Base-by-base conservation (phyloP, 2,797 vertebrate species). In the Alauda arvensis region DNA sequence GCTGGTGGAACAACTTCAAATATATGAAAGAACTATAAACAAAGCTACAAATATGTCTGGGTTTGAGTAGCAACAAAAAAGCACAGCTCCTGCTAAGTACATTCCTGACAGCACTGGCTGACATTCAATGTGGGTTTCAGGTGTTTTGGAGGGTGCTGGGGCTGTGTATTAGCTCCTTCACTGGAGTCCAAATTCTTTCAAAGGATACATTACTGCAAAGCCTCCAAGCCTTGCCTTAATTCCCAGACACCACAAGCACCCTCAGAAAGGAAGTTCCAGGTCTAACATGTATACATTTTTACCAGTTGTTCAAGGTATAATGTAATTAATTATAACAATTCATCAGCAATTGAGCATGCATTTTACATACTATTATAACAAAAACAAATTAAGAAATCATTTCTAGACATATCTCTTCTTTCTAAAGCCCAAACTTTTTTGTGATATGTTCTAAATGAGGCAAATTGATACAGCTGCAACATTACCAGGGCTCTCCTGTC, bases 241-340 rank as follows among this genome's bases (percentile, higher is more conserved):
- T 66, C 14, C 46, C 18, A 31, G 16, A 70, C 24, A 80, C 51
- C 40, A 69, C 4, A 74, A n/a, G 18, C 33, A 89, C 37, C 9
- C n/a, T 69, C 39, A 86, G 61, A 52, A 12, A 29, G 2, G 5
- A 82, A 74, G 56, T 70, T 74, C 46, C 34, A 51, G 29, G 71
- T 83, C 75, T 45, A 84, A 72, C 17, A 42, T 0, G 3, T 20
- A 75, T 43, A 68, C 8, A 52, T 85, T 95, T 89, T 89, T 87
- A 91, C 53, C 82, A 92, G 63, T 94, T 89, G 71, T 61, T 92
- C 72, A 88, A 93, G 65, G 65, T 92, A 71, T 61, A 94, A 77
- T 88, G 70, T 74, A 95, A 96, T 95, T 95, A 95, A 95, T 91
- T 86, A 90, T 3, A 95, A 89, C 91, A 96, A 93, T 92, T 93